phyloP scores from a whole-genome alignment of 2,113 vertebrate genomes.

The Asarcornis scutulata region DNA sequence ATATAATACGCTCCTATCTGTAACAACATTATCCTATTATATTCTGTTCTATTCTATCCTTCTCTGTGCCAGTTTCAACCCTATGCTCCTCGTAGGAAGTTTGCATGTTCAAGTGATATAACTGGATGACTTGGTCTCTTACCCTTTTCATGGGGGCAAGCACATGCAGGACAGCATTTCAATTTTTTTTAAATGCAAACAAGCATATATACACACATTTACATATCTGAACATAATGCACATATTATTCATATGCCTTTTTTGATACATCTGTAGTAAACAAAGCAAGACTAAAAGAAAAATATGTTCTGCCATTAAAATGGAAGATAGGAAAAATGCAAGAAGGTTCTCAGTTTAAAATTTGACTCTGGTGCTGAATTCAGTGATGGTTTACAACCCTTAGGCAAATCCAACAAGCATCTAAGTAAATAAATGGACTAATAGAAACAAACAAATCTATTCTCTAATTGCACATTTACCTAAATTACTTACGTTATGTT shows the following conservation, averaged over 20 bases:
- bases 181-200: not conserved
- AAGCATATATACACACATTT: not conserved
- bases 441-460: not conserved
- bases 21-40: not conserved
- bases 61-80: not conserved
- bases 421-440: not conserved
- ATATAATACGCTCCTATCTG: fast-evolving
- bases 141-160: not conserved
- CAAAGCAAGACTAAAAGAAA: not conserved
- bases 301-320: not conserved
- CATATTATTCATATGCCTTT: not conserved
- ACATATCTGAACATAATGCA: not conserved
- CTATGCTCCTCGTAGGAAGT: not conserved
- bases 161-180: not conserved
- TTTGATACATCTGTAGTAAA: not conserved
- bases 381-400: fast-evolving
- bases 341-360: not conserved
- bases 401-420: not conserved
- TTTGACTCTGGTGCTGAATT: not conserved
- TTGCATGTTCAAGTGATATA: not conserved
- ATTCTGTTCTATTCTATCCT: not conserved
- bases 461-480: not conserved
- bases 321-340: not conserved
- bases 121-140: not conserved
- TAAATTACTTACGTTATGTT: not conserved